These are phyloP conservation scores for Rallus limicola DNA, from an alignment of 2,113 vertebrate genomes.

Conservation along the genomic window DNA sequence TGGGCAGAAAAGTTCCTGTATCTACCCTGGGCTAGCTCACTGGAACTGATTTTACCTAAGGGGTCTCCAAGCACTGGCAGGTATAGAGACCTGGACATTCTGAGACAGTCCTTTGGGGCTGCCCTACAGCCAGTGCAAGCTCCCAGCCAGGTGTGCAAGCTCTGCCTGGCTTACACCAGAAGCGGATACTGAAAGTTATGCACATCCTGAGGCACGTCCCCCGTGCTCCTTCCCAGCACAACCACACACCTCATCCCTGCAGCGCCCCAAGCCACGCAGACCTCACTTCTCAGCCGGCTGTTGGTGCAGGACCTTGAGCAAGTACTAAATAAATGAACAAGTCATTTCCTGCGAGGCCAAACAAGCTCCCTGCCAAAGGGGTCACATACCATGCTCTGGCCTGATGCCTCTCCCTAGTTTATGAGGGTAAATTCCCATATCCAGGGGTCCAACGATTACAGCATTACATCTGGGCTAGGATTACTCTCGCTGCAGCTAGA, in stretches of 20 bases:
- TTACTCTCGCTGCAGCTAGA: conserved; percentile 6
- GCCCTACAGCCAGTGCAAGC: background rate
- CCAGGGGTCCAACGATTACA: conserved; percentile 34
- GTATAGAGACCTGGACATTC: rapidly evolving
- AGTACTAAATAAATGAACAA: conserved; percentile 43
- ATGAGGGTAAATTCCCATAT: conserved; percentile 65
- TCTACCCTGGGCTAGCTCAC: background rate
- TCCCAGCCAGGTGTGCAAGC: background rate
- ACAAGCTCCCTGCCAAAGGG: conserved; percentile 62
- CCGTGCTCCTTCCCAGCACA: rapidly evolving
- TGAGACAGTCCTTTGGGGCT: background rate
- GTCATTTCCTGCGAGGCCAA: conserved; percentile 61
- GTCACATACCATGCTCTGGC: conserved; percentile 58
- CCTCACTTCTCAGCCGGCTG: background rate
- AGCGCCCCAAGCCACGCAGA: rapidly evolving
- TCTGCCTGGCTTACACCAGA: rapidly evolving
- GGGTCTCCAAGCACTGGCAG: background rate
- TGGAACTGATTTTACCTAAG: background rate
- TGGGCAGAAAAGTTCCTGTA: background rate
- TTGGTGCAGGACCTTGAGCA: conserved; percentile 30
- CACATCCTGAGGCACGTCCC: rapidly evolving
- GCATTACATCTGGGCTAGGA: conserved; percentile 37
- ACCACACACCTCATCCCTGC: rapidly evolving
- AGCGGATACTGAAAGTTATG: background rate
- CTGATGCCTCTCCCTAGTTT: conserved; percentile 55